These are phyloP conservation scores for Merops nubicus DNA, from an alignment of 2,113 vertebrate species.

Conservation along the genomic window DNA sequence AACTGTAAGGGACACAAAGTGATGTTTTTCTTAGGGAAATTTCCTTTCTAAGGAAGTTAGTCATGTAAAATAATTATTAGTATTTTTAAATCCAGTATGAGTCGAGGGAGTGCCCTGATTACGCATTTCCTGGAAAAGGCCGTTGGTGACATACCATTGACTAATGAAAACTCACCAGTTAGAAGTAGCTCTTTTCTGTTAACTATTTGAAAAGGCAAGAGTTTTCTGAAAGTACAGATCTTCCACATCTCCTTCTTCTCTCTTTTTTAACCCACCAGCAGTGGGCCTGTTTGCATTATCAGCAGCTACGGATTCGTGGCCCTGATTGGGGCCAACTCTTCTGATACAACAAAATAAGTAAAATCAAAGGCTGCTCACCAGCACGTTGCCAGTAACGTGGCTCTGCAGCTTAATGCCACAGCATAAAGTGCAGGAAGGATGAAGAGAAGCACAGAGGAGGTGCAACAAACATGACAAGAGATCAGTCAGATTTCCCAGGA, in stretches of 20 bases:
- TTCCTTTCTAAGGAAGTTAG: slow-evolving; percentile 72
- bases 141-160: slow-evolving; percentile 36
- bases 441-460: neutral
- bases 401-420: neutral
- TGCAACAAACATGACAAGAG: neutral
- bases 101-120: slow-evolving; percentile 68
- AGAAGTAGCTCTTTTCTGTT: neutral
- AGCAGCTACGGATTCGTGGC: neutral
- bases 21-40: slow-evolving; percentile 53
- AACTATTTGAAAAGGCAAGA: slow-evolving; percentile 3
- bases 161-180: slow-evolving; percentile 5
- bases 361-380: neutral
- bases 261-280: neutral
- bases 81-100: slow-evolving; percentile 58
- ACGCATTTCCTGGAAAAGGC: slow-evolving; percentile 70
- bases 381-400: neutral
- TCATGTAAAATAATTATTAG: slow-evolving; percentile 40
- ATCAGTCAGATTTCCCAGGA: neutral
- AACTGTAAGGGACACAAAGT: neutral
- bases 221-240: neutral
- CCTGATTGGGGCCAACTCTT: neutral
- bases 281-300: neutral
- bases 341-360: neutral
- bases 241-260: neutral
- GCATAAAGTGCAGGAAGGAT: neutral